Evolutionary conservation across 2,113 vertebrate genomes (phyloP).

Genomic region (Tringa solitaria): DNA sequence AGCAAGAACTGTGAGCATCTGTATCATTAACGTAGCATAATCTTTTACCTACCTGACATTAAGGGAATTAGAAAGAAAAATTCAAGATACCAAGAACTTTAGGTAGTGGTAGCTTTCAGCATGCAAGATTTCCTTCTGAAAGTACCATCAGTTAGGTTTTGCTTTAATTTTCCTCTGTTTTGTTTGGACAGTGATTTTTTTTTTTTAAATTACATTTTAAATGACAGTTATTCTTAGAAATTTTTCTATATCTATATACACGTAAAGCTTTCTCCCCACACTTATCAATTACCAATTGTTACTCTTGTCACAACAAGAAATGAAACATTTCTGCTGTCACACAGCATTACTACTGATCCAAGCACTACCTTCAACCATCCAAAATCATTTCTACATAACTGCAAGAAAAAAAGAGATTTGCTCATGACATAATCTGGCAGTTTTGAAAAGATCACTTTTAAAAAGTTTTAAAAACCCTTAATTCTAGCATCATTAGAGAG

Average conservation of each 20-base stretch:
- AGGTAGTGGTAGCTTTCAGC: not conserved
- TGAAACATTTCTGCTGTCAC: not conserved
- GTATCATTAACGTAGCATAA: not conserved
- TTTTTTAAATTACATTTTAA: not conserved
- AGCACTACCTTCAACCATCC: not conserved
- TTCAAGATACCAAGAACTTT: not conserved
- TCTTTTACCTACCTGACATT: not conserved
- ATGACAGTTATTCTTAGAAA: not conserved
- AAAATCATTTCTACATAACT: not conserved
- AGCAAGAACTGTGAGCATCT: not conserved
- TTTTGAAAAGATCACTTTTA: not conserved
- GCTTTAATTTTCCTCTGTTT: slow-evolving; percentile 6
- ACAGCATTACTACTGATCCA: slow-evolving; percentile 4
- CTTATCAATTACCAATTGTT: slow-evolving; percentile 12
- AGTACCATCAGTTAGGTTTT: not conserved
- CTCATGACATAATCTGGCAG: not conserved
- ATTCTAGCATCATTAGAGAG: not conserved
- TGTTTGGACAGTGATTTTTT: not conserved
- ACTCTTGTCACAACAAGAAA: slow-evolving; percentile 32
- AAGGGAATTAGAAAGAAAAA: not conserved
- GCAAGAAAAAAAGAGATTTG: not conserved
- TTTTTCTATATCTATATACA: not conserved
- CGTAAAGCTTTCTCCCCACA: not conserved
- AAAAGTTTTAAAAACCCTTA: not conserved
- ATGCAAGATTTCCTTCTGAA: not conserved